These are phyloP conservation scores for Microchirus variegatus DNA, from an alignment of 2,797 vertebrate species.

Conservation along the genomic window DNA sequence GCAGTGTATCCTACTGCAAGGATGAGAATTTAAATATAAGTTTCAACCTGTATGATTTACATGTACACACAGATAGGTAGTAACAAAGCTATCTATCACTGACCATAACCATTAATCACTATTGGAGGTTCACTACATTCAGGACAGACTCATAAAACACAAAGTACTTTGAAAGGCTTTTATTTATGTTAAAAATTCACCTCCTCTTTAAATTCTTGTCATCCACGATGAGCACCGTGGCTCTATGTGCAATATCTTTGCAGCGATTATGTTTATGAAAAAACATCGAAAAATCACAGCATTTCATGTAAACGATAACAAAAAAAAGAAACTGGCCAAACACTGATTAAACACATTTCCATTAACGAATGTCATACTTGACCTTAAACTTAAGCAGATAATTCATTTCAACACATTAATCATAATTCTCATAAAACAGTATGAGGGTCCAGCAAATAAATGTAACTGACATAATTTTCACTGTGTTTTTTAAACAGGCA, in stretches of 20 bases:
- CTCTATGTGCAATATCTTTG: slow-evolving; percentile 79
- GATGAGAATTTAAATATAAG: too few relatives aligned
- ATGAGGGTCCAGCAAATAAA: slow-evolving; percentile 65
- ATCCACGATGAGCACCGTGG: slow-evolving; percentile 70
- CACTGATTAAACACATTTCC: slow-evolving; percentile 34
- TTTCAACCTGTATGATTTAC: too few relatives aligned
- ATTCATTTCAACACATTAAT: slow-evolving; percentile 53
- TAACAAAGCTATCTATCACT: too few relatives aligned
- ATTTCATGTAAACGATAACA: slow-evolving; percentile 65
- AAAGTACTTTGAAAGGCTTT: slow-evolving; percentile 73
- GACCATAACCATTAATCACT: too few relatives aligned
- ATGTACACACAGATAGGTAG: too few relatives aligned
- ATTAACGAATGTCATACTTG: slow-evolving; percentile 39
- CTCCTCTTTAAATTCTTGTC: slow-evolving; percentile 59
- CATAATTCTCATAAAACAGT: slow-evolving; percentile 72
- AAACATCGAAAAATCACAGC: slow-evolving; percentile 56
- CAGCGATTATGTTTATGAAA: slow-evolving; percentile 68
- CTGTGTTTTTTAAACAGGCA: slow-evolving; percentile 74
- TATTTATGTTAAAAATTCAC: slow-evolving; percentile 80
- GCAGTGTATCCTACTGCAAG: too few relatives aligned
- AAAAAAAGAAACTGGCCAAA: slow-evolving; percentile 55
- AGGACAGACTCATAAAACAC: not conserved
- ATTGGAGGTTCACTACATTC: not conserved
- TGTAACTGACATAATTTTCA: slow-evolving; percentile 64
- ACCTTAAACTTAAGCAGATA: slow-evolving; percentile 23